These are phyloP conservation scores for Crotalus helleri DNA, from an alignment of 2,113 vertebrate species.

Conservation along the genomic window DNA sequence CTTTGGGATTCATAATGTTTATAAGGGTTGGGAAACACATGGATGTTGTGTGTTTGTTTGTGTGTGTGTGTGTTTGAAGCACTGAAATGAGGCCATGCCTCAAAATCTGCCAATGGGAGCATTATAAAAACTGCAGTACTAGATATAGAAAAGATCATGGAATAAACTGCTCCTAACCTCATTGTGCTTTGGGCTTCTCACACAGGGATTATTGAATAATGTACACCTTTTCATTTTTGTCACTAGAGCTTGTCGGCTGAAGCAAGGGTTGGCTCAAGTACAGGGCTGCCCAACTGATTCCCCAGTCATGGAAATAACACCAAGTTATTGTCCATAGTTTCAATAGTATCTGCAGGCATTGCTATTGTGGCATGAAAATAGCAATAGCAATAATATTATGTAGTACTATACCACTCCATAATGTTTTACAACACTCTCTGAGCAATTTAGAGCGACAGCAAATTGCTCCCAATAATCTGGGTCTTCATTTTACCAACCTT, in stretches of 20 bases:
- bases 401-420: background rate
- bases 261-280: background rate
- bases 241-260: background rate
- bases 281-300: background rate
- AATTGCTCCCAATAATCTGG: background rate
- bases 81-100: background rate
- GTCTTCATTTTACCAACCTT: background rate
- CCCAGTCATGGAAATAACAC: background rate
- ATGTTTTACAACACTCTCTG: background rate
- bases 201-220: background rate
- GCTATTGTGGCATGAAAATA: background rate
- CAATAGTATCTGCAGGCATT: background rate
- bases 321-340: background rate
- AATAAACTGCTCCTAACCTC: background rate
- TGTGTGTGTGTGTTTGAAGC: background rate
- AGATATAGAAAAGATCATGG: background rate
- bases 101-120: too few species aligned
- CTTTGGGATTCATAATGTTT: background rate
- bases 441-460: background rate
- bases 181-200: background rate
- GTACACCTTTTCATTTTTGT: background rate
- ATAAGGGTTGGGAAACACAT: background rate
- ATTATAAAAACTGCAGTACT: background rate
- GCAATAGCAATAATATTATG: background rate
- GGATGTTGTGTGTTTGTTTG: background rate